Evolutionary conservation across 2,888 invertebrate genomes (phyloP).

Genomic region (Mechanitis mazaeus): DNA sequence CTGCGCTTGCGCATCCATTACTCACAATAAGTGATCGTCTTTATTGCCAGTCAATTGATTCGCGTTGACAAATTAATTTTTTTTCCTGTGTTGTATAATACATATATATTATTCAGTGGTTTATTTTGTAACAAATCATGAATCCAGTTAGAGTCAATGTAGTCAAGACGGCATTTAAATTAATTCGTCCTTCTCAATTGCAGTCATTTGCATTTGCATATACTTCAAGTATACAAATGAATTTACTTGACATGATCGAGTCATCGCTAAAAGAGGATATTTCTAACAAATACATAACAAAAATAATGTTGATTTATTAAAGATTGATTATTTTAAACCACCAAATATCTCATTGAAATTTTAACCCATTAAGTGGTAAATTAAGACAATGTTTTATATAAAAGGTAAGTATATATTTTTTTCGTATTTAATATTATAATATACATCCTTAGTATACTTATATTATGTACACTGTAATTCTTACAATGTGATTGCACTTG

Average conservation of each 20-base stretch:
- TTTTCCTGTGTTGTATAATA: neutral
- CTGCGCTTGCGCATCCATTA: slow-evolving; percentile 11
- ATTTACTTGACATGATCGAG: slow-evolving; percentile 22
- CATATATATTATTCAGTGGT: neutral
- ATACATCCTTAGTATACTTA: slow-evolving; percentile 12
- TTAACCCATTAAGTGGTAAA: no score
- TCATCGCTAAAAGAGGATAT: slow-evolving; percentile 9
- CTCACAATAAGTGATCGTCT: slow-evolving; percentile 17
- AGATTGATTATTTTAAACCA: no score
- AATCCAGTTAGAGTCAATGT: neutral
- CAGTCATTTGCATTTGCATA: slow-evolving; percentile 12
- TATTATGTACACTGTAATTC: slow-evolving; percentile 26
- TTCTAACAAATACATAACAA: neutral
- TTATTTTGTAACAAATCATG: no score
- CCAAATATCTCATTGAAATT: no score
- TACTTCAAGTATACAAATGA: slow-evolving; percentile 25
- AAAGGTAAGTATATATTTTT: no score
- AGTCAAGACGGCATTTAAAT: slow-evolving; percentile 2
- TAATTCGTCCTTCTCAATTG: slow-evolving; percentile 10
- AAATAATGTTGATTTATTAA: neutral
- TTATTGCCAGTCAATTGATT: slow-evolving; percentile 13
- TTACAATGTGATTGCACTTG: slow-evolving; percentile 35
- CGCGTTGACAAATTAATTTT: slow-evolving; percentile 5
- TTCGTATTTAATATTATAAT: no score
- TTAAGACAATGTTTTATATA: no score